Percentiles rank a stretch among this genome's conserved stretches.
Evolutionary conservation across 2,113 vertebrate genomes (phyloP).

Genomic region (Phaetusa simplex): DNA sequence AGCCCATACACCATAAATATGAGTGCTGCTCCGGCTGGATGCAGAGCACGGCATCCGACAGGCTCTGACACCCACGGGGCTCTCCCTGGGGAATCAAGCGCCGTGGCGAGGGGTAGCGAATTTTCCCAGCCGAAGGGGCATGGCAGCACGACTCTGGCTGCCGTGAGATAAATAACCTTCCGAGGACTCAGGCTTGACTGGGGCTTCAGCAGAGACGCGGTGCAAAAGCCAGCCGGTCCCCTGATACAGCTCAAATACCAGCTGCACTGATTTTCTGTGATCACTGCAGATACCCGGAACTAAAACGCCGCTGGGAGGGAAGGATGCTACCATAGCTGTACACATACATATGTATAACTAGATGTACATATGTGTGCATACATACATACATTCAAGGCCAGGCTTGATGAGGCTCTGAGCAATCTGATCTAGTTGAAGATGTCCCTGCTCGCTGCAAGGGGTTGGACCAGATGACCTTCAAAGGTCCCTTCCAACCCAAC

Average conservation of each 20-base stretch:
- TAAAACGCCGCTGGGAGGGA: not conserved
- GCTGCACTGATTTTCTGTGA: not conserved
- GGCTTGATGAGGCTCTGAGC: too few species aligned
- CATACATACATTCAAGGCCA: too few species aligned
- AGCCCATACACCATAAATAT: constrained; percentile 19
- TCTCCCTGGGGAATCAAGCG: not conserved
- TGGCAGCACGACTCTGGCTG: not conserved
- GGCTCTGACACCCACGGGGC: not conserved
- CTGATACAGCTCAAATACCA: not conserved
- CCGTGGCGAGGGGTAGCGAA: not conserved
- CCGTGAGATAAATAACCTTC: not conserved
- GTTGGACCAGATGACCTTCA: too few species aligned
- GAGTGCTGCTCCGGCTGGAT: not conserved
- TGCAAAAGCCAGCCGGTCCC: not conserved
- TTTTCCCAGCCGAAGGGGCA: not conserved
- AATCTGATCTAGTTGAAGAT: too few species aligned
- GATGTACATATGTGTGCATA: too few species aligned
- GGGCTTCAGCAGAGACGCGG: accelerated
- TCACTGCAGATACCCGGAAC: not conserved
- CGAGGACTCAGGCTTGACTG: accelerated
- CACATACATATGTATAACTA: not conserved
- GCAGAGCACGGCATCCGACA: not conserved
- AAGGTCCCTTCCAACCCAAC: too few species aligned
- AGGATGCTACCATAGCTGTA: accelerated
- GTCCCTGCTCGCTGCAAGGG: too few species aligned